A percentile compares a stretch with the other conserved stretches of the same genome.
phyloP scores from a whole-genome alignment of 2,113 vertebrate species.

The Seriola rivoliana region DNA sequence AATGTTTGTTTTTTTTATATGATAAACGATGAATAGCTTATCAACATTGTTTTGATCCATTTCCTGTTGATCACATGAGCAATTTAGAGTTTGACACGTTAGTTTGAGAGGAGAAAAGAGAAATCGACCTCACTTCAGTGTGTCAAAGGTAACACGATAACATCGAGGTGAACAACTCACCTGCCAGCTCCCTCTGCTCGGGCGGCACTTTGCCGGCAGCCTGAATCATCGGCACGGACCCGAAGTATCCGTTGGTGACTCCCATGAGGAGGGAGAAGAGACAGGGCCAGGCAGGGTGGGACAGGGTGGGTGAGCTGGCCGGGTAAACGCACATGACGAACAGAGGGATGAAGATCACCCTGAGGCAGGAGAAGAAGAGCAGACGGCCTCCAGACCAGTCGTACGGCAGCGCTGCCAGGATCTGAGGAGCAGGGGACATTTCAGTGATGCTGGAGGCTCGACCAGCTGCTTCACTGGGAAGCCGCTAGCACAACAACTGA shows the following conservation, averaged over 20 bases:
- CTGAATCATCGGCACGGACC: slow-evolving; percentile 98
- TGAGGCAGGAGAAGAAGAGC: slow-evolving; percentile 92
- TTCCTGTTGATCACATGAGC: background rate
- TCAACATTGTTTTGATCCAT: no score
- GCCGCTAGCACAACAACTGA: background rate
- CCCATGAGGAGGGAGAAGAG: slow-evolving; percentile 98
- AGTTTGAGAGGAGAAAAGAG: no score
- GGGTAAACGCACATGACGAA: slow-evolving; percentile 98
- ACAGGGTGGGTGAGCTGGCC: slow-evolving; percentile 85
- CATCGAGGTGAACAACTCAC: slow-evolving; percentile 71
- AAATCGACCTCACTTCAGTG: background rate
- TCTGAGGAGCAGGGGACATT: slow-evolving; percentile 78
- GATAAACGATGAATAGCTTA: no score
- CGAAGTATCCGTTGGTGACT: slow-evolving; percentile 96
- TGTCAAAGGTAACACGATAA: background rate
- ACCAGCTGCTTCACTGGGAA: background rate
- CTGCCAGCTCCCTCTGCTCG: slow-evolving; percentile 95
- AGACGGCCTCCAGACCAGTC: slow-evolving; percentile 94
- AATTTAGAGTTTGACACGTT: background rate
- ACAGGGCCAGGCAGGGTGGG: slow-evolving; percentile 97
- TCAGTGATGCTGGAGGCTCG: background rate
- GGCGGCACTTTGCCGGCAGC: slow-evolving; percentile 94
- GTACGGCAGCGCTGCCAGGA: slow-evolving; percentile 94
- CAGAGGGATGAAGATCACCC: slow-evolving; percentile 96
- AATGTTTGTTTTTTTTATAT: no score